Conservation (phyloP, 92 coral and sea anemone species). For the Zoanthus sociatus region DNA sequence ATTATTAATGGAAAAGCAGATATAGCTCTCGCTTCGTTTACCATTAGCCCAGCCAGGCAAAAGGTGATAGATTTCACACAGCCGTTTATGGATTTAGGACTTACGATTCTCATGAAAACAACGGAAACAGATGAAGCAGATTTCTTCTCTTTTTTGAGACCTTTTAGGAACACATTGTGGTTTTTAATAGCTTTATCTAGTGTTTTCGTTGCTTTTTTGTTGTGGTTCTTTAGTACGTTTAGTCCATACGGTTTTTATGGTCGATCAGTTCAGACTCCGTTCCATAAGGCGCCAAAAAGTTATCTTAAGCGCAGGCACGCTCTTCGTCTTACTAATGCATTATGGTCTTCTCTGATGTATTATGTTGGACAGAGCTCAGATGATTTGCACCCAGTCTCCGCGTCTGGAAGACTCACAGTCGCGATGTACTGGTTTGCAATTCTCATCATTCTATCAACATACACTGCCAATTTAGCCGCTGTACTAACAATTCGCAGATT, state of each 20-base stretch:
- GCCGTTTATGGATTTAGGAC: constrained; percentile 84
- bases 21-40: constrained; percentile 83
- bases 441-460: constrained; percentile 78
- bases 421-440: constrained; percentile 94
- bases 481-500: constrained; percentile 80
- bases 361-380: constrained; percentile 90
- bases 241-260: constrained; percentile 96
- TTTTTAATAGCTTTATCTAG: constrained; percentile 69
- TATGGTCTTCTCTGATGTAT: constrained; percentile 82
- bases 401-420: constrained; percentile 85
- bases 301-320: constrained; percentile 77
- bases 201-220: constrained; percentile 70
- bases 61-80: constrained; percentile 85
- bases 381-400: constrained; percentile 78
- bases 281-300: constrained; percentile 67
- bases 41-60: constrained; percentile 87
- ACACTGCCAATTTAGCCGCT: constrained; percentile 94
- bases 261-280: constrained; percentile 80
- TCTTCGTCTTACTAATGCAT: constrained; percentile 65
- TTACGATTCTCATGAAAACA: constrained; percentile 75
- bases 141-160: constrained; percentile 72
- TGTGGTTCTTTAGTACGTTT: constrained; percentile 87
- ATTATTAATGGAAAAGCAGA: constrained; percentile 80
- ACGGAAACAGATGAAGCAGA: constrained; percentile 55
- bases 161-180: constrained; percentile 80